Evolutionary conservation across 2,888 invertebrate species (phyloP), one percentile per base, ranked within the genome.

Genomic region (Ornithoptera priamus): DNA sequence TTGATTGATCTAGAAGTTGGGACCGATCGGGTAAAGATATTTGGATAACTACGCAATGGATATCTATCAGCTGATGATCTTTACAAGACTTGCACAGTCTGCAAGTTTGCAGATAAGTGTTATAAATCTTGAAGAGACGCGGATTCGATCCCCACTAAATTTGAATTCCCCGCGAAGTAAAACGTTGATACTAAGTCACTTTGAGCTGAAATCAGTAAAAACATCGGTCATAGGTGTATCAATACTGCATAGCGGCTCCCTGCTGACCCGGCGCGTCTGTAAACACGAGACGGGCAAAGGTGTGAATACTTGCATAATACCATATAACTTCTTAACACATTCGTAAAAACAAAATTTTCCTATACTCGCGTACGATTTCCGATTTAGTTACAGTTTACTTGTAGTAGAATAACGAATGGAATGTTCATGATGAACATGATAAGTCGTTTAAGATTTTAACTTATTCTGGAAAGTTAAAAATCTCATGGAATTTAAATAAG

Each of bases 261-360:
- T 75, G 76, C 72, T 75, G 76, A 77, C 77, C 77, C 68, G 65
- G 67, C 62, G 66, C 73, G 22, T 58, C 20, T 24, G 57, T 58
- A 70, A 72, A 70, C 67, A 71, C 68, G 59, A 67, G 67, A 73
- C 36, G n/a, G 61, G 30, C 61, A 50, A 22, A 53, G 36, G 39
- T 39, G 39, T 36, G 53, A 12, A 53, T 53, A 53, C 53, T 53
- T n/a, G 53, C 46, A 12, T 46, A 46, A 46, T 46, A 46, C 46
- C 46, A 46, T 46, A 42, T 12, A 46, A 46, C 12, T 15, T 46
- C 12, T 46, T 46, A 46, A 46, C n/a, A 53, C 53, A n/a, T 53
- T n/a, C 53, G 53, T 53, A 53, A 53, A 53, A 53, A n/a, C 53
- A 53, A 53, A n/a, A 53, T 6, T 4, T 4, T 53, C 18, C 53